Evolutionary conservation across 2,888 invertebrate genomes (phyloP), one percentile per base, ranked within the genome.

Genomic region (Galerucella nymphaeae): DNA sequence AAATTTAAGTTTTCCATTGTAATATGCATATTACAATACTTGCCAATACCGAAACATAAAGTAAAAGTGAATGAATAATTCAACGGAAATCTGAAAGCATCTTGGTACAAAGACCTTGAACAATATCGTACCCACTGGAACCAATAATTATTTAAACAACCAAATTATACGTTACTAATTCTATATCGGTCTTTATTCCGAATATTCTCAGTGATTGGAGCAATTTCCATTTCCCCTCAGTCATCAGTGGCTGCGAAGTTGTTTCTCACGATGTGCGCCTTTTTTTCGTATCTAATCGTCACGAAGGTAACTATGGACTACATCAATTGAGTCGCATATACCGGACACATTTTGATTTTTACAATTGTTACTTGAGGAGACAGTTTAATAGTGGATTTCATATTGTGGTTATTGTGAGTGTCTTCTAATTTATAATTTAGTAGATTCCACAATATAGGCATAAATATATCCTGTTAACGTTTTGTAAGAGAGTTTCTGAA

Each of bases 151-250:
- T 53, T 53, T n/a, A 16, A n/a, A 9, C 18, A 42, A 41, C 42
- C 11, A 62, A 62, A 62, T 62, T 62, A 62, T 62, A 62, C 61
- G 61, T 62, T 62, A 62, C 41, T 62, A 38, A 62, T 62, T 42
- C 6, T 42, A 42, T 62, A 30, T 65, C 53, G 23, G 53, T 30
- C 62, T 72, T 57, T 57, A 68, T 64, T 68, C 41, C 53, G 68
- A 67, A 72, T 72, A 68, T 50, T 72, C 63, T 59, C 50, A 63
- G 55, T 68, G 71, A 72, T 72, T 72, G 58, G 68, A 55, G 72
- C 58, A 72, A 72, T 72, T 72, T 72, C 30, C 42, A 64, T 18
- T 62, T 23, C 30, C 64, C 42, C 62, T 50, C 63, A 16, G 70
- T 65, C 16, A 13, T 62, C n/a, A 55, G 70, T 70, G 58, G 65